phyloP scores from a whole-genome alignment of 2,888 invertebrate genomes.

The Chouioia cunea region DNA sequence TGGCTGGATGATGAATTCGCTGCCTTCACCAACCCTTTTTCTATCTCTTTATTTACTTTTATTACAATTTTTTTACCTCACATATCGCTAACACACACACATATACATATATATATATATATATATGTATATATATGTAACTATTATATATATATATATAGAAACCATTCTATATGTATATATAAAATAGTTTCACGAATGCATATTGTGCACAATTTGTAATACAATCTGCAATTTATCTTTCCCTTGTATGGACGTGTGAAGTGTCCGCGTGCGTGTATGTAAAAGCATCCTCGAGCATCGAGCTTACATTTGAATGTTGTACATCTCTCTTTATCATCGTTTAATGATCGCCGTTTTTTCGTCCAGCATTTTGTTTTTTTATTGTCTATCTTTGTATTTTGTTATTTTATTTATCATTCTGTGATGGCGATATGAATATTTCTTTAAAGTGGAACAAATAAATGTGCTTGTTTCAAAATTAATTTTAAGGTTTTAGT shows the following conservation, averaged over 20 bases:
- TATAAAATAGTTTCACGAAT: not conserved
- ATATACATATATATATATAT: too few species aligned
- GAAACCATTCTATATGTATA: not conserved
- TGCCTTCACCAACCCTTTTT: too few species aligned
- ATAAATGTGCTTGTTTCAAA: not conserved
- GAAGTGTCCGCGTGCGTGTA: constrained; percentile 27
- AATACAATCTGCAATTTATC: too few species aligned
- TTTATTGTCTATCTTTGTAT: constrained; percentile 26
- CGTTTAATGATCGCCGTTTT: constrained; percentile 27
- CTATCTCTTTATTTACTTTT: constrained; percentile 56
- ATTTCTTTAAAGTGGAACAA: too few species aligned
- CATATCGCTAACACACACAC: too few species aligned
- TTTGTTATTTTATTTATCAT: not conserved
- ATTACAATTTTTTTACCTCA: too few species aligned
- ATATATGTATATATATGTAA: constrained; percentile 20
- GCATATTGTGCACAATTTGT: too few species aligned
- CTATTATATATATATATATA: not conserved
- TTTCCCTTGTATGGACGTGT: not conserved
- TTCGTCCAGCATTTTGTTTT: constrained; percentile 11
- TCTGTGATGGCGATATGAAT: too few species aligned
- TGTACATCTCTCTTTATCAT: constrained; percentile 24
- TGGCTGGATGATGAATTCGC: not conserved
- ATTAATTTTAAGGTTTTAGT: too few species aligned
- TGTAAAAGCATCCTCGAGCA: constrained; percentile 24
- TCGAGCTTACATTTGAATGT: constrained; percentile 43